A percentile compares a stretch with the other conserved stretches of the same genome.
Evolutionary conservation across 2,888 invertebrate genomes (phyloP).

Genomic region (Heteropelma amictum): DNA sequence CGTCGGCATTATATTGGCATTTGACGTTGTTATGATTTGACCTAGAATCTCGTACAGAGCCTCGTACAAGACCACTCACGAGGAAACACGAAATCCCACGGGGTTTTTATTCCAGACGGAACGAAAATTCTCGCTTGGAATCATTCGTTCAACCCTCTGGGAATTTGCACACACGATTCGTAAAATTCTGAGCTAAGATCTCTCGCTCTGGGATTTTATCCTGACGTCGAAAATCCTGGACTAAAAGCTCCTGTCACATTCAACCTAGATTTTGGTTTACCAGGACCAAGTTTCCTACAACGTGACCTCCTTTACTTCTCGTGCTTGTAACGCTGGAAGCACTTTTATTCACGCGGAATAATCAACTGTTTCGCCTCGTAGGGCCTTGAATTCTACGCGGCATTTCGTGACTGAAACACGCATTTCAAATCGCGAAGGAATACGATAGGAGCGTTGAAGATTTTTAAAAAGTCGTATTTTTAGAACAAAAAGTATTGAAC

Average conservation of each 20-base stretch:
- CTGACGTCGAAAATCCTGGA: neutral
- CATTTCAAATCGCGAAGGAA: constrained; percentile 17
- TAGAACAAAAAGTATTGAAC: neutral
- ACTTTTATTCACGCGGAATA: constrained; percentile 29
- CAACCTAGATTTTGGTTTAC: constrained; percentile 1
- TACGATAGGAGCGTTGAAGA: too few relatives aligned
- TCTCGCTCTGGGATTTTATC: neutral
- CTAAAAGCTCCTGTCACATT: neutral
- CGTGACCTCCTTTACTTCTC: constrained; percentile 19
- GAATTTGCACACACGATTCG: neutral
- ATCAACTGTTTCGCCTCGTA: constrained; percentile 32
- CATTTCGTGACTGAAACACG: constrained; percentile 17
- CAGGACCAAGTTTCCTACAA: neutral
- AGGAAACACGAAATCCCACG: neutral
- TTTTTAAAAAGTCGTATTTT: too few relatives aligned
- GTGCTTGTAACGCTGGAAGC: constrained; percentile 14
- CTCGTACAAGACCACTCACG: neutral
- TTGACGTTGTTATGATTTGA: neutral
- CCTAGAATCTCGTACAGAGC: neutral
- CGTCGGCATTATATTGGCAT: too few relatives aligned
- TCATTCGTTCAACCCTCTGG: neutral
- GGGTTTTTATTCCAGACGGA: neutral
- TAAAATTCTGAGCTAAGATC: neutral
- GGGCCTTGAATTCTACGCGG: constrained; percentile 12
- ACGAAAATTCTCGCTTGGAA: neutral